A percentile compares a stretch with the other conserved stretches of the same genome.
phyloP scores from a whole-genome alignment of 2,797 vertebrate genomes.

The Cuniculus paca region DNA sequence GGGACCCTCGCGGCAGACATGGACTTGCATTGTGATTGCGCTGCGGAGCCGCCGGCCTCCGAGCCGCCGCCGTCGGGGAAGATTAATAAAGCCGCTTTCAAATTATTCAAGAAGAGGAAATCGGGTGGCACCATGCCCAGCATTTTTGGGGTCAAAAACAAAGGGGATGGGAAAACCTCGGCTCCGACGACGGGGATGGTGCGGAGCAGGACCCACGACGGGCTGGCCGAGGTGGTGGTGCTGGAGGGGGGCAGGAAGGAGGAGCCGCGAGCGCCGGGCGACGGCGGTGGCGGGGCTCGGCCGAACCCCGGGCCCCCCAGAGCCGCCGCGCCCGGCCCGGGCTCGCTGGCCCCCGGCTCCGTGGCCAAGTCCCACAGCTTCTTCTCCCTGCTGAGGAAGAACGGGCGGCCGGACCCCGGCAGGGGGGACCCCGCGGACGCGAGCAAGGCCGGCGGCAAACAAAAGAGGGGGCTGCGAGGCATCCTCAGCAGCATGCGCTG shows the following conservation, averaged over 20 bases:
- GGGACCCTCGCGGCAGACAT: constrained; percentile 91
- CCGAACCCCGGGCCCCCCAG: constrained; percentile 75
- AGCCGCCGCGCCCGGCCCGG: constrained; percentile 85
- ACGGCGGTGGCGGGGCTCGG: constrained; percentile 54
- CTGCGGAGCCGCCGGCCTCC: constrained; percentile 92
- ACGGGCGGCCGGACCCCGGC: constrained; percentile 90
- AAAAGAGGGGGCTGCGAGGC: constrained; percentile 94
- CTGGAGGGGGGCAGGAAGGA: constrained; percentile 89
- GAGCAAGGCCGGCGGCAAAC: constrained; percentile 91
- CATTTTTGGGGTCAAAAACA: constrained; percentile 97
- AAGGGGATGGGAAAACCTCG: constrained; percentile 91
- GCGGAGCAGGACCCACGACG: constrained; percentile 97
- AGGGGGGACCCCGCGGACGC: constrained; percentile 90
- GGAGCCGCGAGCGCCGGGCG: constrained; percentile 77
- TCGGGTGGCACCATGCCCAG: constrained; percentile 95
- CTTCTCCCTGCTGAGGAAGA: constrained; percentile 95
- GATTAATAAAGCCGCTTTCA: constrained; percentile 99
- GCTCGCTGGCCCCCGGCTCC: constrained; percentile 87
- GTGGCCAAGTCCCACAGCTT: constrained; percentile 98
- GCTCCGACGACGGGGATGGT: constrained; percentile 91
- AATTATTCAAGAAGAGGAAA: constrained; percentile 96
- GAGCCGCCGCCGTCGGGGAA: constrained; percentile 95
- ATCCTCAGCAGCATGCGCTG: constrained; percentile 97
- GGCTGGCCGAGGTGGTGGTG: constrained; percentile 92
- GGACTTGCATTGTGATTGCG: constrained; percentile 95